phyloP scores from a whole-genome alignment of 2,113 vertebrate genomes.

The Pipra filicauda region DNA sequence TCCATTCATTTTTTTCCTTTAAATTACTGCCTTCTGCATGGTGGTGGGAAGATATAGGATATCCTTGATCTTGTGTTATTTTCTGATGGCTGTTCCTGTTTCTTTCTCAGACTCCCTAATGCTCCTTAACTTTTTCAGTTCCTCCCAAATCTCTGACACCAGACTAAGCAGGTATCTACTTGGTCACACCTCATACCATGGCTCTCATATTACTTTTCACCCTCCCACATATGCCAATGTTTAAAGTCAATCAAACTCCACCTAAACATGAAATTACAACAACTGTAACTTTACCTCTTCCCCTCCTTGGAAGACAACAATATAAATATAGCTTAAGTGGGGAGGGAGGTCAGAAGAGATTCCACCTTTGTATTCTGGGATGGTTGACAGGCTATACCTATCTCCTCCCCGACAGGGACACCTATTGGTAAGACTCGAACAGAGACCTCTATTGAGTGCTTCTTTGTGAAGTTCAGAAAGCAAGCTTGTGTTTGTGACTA shows the following conservation, averaged over 20 bases:
- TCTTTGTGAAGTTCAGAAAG: background rate
- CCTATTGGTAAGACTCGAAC: rapidly evolving
- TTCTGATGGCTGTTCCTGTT: background rate
- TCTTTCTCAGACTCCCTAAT: background rate
- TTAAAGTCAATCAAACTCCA: background rate
- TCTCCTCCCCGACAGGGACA: background rate
- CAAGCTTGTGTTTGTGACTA: background rate
- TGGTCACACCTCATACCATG: background rate
- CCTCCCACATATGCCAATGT: background rate
- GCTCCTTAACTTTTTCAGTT: background rate
- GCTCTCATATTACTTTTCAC: background rate
- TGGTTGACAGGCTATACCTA: background rate
- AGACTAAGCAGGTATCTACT: background rate
- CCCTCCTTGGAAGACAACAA: background rate
- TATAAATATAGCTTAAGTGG: background rate
- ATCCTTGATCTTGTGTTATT: background rate
- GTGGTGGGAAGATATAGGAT: background rate
- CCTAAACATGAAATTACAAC: background rate
- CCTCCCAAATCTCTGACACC: background rate
- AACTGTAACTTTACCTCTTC: background rate
- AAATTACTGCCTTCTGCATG: background rate
- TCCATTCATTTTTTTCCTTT: background rate
- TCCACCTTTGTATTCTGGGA: background rate
- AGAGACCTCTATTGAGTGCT: rapidly evolving
- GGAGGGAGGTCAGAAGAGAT: background rate